These are phyloP conservation scores for Nasua narica DNA, from an alignment of 2,797 vertebrate species.

Conservation along the genomic window DNA sequence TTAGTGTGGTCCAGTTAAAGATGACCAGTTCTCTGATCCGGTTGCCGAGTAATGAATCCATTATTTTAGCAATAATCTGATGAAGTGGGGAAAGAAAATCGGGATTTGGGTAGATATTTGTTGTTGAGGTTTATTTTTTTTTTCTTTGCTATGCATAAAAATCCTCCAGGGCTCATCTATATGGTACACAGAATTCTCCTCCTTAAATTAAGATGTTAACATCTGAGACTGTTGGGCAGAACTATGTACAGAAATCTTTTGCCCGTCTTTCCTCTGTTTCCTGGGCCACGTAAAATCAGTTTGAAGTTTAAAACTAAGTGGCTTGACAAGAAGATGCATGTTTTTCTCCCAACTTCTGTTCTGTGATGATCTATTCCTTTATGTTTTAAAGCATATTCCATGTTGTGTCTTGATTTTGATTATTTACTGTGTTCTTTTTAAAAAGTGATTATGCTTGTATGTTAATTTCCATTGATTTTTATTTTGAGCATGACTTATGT, in stretches of 20 bases:
- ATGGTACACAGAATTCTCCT: not conserved
- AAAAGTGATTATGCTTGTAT: slow-evolving; percentile 73
- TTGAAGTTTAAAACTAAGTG: slow-evolving; percentile 50
- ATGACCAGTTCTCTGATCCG: not conserved
- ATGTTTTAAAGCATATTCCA: slow-evolving; percentile 73
- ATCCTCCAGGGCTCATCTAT: not conserved
- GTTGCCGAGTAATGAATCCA: not conserved
- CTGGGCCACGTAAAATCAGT: not conserved
- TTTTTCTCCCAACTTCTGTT: slow-evolving; percentile 51
- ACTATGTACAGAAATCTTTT: not conserved
- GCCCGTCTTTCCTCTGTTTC: not conserved
- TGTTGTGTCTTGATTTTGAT: slow-evolving; percentile 72
- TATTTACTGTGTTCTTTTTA: slow-evolving; percentile 77
- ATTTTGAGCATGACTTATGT: slow-evolving; percentile 84
- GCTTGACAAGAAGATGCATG: not conserved
- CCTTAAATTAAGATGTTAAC: not conserved
- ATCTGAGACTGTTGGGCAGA: not conserved
- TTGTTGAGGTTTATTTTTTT: not conserved
- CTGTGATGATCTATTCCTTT: slow-evolving; percentile 65
- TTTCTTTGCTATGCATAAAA: not conserved
- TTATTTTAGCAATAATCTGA: slow-evolving; percentile 17
- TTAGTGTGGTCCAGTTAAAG: not conserved
- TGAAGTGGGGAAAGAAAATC: not conserved
- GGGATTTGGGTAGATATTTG: not conserved
- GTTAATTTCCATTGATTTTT: slow-evolving; percentile 79